phyloP scores from a whole-genome alignment of 2,888 invertebrate species.

The Charanyca ferruginea region DNA sequence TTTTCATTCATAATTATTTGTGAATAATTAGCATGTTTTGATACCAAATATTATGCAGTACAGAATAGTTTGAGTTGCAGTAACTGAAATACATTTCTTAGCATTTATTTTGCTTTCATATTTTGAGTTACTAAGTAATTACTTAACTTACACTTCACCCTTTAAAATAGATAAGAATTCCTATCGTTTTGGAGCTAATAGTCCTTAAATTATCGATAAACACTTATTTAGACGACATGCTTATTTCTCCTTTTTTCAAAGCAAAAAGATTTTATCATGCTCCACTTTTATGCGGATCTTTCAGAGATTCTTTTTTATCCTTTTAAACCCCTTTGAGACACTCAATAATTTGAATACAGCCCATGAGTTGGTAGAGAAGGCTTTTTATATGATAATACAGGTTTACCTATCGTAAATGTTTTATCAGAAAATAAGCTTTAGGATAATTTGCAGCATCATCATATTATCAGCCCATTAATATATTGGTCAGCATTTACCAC shows the following conservation, averaged over 20 bases:
- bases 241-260: no score
- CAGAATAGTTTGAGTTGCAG: neutral
- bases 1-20: slow-evolving; percentile 47
- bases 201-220: no score
- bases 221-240: no score
- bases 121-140: neutral
- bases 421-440: neutral
- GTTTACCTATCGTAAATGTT: neutral
- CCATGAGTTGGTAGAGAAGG: neutral
- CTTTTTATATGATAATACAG: neutral
- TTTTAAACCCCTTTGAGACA: neutral
- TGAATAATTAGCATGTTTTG: slow-evolving; percentile 27
- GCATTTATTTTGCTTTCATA: neutral
- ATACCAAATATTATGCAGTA: slow-evolving; percentile 18
- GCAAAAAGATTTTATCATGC: no score
- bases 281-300: no score
- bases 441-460: slow-evolving; percentile 11
- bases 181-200: no score
- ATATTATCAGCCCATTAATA: neutral
- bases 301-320: neutral
- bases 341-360: neutral
- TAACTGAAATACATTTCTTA: neutral
- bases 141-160: no score
- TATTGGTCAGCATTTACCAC: neutral
- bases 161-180: no score